Conservation (phyloP, 2,888 invertebrate species). For the Brachylomia viminalis region DNA sequence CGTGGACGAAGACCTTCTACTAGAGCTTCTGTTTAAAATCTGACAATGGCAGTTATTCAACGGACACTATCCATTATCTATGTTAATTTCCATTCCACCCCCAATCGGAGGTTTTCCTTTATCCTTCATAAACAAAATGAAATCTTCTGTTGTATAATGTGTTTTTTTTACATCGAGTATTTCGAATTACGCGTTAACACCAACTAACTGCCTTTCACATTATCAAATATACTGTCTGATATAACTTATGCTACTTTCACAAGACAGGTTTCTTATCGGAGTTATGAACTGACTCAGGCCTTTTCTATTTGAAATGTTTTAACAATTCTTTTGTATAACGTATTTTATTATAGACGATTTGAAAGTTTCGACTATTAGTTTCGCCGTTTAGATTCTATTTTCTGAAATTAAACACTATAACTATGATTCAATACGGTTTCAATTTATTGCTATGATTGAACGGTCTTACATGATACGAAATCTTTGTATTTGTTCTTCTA, state of each 20-base stretch:
- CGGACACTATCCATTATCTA: slow-evolving; percentile 37
- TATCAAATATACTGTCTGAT: slow-evolving; percentile 62
- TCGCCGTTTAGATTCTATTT: slow-evolving; percentile 38
- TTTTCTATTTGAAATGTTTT: slow-evolving; percentile 78
- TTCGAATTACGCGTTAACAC: slow-evolving; percentile 50
- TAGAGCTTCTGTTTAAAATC: slow-evolving; percentile 88
- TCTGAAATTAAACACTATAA: slow-evolving; percentile 14
- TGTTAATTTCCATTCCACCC: slow-evolving; percentile 36
- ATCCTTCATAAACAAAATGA: slow-evolving; percentile 30
- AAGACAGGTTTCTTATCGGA: slow-evolving; percentile 80
- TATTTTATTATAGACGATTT: slow-evolving; percentile 56
- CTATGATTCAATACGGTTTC: slow-evolving; percentile 21
- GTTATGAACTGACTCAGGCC: slow-evolving; percentile 84
- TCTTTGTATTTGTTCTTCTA: slow-evolving; percentile 16
- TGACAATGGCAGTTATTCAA: slow-evolving; percentile 71
- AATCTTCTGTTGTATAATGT: slow-evolving; percentile 41
- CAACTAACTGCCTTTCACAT: slow-evolving; percentile 63
- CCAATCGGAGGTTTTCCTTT: slow-evolving; percentile 26
- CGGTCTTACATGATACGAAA: slow-evolving; percentile 17
- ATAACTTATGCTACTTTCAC: slow-evolving; percentile 58
- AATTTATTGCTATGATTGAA: slow-evolving; percentile 27
- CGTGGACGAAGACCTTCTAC: slow-evolving; percentile 87
- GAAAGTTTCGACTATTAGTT: slow-evolving; percentile 43
- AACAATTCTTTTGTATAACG: slow-evolving; percentile 64
- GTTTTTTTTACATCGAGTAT: slow-evolving; percentile 47